A percentile compares a stretch with the other conserved stretches of the same genome.
Evolutionary conservation across 2,888 invertebrate genomes (phyloP).

Genomic region (Tanypteryx hageni): DNA sequence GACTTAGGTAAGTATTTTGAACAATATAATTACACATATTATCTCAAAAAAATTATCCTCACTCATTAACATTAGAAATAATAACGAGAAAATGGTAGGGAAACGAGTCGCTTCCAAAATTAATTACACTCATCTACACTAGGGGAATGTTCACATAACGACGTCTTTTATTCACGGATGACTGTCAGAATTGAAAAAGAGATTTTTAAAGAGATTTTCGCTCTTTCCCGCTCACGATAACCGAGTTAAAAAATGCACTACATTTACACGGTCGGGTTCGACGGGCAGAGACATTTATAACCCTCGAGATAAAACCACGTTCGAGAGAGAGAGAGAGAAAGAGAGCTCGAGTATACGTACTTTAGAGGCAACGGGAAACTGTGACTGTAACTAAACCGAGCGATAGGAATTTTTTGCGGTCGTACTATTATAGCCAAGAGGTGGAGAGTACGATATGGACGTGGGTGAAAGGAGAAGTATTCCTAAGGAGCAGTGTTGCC

Average conservation of each 20-base stretch:
- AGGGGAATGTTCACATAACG: too few species aligned
- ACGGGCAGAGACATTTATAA: slow-evolving; percentile 27
- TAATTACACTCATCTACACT: too few species aligned
- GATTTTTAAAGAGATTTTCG: background rate
- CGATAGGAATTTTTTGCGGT: background rate
- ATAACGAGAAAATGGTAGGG: too few species aligned
- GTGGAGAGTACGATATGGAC: background rate
- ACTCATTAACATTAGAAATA: too few species aligned
- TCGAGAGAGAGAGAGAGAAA: background rate
- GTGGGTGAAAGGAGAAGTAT: slow-evolving; percentile 2
- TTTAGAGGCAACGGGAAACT: background rate
- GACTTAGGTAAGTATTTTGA: too few species aligned
- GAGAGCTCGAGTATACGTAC: too few species aligned
- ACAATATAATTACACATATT: too few species aligned
- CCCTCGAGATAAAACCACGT: slow-evolving; percentile 8
- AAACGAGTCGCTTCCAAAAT: too few species aligned
- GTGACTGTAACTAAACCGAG: background rate
- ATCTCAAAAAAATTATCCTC: too few species aligned
- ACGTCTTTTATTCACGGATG: background rate
- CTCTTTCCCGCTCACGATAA: background rate
- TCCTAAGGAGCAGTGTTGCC: too few species aligned
- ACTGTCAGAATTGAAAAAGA: background rate
- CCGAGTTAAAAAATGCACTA: background rate
- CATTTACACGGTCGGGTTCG: background rate
- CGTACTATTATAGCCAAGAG: background rate